phyloP scores from a whole-genome alignment of 64 coral and sea anemone genomes.

The Orbicella faveolata region DNA sequence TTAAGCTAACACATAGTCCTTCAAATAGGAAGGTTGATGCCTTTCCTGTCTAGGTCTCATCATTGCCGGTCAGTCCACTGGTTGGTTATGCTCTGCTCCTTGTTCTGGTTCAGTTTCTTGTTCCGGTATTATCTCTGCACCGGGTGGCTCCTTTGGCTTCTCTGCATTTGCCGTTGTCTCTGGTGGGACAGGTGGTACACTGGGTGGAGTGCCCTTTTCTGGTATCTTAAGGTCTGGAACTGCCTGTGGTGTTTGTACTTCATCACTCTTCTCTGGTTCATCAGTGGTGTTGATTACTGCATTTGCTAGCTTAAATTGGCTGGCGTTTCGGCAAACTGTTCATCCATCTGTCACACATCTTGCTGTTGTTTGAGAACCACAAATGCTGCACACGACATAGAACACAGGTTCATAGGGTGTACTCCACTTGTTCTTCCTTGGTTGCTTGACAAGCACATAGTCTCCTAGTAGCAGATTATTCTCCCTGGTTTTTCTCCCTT shows the following conservation, averaged over 20 bases:
- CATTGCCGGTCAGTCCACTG: background rate
- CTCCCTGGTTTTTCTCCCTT: slow-evolving; percentile 11
- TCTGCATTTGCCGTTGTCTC: no score
- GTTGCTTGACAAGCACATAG: no score
- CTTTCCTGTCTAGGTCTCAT: background rate
- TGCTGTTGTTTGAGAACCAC: slow-evolving; percentile 52
- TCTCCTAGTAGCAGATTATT: no score
- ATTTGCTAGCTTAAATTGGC: slow-evolving; percentile 68
- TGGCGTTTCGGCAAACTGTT: slow-evolving; percentile 60
- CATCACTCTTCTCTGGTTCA: slow-evolving; percentile 14
- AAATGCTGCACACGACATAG: slow-evolving; percentile 39
- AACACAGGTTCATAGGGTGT: slow-evolving; percentile 10
- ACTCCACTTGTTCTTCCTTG: no score
- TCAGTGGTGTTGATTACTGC: slow-evolving; percentile 58
- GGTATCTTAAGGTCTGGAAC: background rate
- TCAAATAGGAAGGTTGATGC: no score
- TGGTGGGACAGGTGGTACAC: background rate
- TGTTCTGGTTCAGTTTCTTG: no score
- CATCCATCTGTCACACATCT: slow-evolving; percentile 35
- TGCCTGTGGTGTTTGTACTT: background rate
- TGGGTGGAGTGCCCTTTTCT: slow-evolving; percentile 12
- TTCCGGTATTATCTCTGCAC: no score
- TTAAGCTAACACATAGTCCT: no score
- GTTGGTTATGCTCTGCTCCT: no score
- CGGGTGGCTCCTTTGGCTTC: no score